Base-by-base conservation (phyloP, 2,113 vertebrate species). In the Microcebus murinus region DNA sequence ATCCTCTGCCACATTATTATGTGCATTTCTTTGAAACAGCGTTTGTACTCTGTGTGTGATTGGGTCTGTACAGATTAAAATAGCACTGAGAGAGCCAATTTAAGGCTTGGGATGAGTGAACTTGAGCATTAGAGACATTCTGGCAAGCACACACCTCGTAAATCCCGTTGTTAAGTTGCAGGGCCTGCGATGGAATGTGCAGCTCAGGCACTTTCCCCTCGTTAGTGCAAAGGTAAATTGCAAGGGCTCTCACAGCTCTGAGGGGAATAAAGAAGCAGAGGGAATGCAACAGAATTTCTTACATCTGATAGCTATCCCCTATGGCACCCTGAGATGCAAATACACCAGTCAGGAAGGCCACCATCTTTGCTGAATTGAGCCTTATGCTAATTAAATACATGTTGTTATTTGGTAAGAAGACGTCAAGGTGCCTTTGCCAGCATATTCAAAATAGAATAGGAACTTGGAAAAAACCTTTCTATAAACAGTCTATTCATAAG, bases 141-240 rank as follows among this genome's bases (percentile, higher is more conserved):
- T 90, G 95, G 95, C 50, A 97, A 93, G 97, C 25, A 0, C 3
- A 29, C 63, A 73, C 90, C 15, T 95, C 76, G 0, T 96, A 97
- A 96, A 94, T 89, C 59, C 68, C 27, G 4, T 94, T 93, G 96
- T 95, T 98, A 97, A 97, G 61, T 86, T 92, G 59, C 50, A 65
- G 61, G 7, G n/a, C 50, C 31, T 81, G 91, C 86, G 96, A 96
- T 89, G 84, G 94, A 98, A 96, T 92, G 65, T 90, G 93, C 3
- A 0, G 89, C 65, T 84, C 45, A 86, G 79, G 12, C 90, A 87
- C 88, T 98, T 98, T 70, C 89, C 63, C 55, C 91, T 94, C 21
- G 20, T 96, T 98, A 97, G 96, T 93, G 96, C 79, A 97, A 97
- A 98, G 97, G 94, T 89, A 39, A 77, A 94, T 95, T 94, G 96